Conservation (phyloP, 2,113 vertebrate species). For the Triplophysa dalaica region DNA sequence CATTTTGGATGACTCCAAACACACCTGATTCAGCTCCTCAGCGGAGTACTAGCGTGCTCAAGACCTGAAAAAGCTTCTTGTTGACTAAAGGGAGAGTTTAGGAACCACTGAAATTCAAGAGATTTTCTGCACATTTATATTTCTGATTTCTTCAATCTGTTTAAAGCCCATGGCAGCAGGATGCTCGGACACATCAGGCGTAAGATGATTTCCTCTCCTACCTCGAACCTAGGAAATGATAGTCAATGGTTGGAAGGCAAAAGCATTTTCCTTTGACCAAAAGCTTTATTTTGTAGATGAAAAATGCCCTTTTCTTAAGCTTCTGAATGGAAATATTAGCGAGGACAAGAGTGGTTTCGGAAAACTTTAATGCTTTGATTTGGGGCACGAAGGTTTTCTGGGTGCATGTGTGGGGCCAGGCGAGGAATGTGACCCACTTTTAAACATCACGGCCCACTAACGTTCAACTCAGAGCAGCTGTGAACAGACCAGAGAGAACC, state of each 20-base stretch:
- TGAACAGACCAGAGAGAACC: not conserved
- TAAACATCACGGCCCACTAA: constrained; percentile 21
- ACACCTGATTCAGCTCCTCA: too few species aligned
- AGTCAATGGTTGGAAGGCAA: constrained; percentile 1
- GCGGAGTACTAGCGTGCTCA: too few species aligned
- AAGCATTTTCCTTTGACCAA: constrained; percentile 13
- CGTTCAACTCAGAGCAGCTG: constrained; percentile 16
- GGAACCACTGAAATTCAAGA: too few species aligned
- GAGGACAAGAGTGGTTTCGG: not conserved
- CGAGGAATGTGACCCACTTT: constrained; percentile 30
- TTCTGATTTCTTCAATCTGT: not conserved
- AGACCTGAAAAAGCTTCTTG: too few species aligned
- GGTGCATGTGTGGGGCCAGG: constrained; percentile 14
- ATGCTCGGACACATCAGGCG: not conserved
- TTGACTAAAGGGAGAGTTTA: too few species aligned
- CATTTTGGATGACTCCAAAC: too few species aligned
- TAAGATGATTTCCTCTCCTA: constrained; percentile 19
- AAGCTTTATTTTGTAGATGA: not conserved
- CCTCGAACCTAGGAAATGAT: not conserved
- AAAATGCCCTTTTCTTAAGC: not conserved
- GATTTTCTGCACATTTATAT: not conserved
- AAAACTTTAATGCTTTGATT: constrained; percentile 11
- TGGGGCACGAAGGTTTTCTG: constrained; percentile 22
- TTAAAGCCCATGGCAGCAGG: not conserved
- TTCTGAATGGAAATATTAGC: constrained; percentile 1